phyloP scores from a whole-genome alignment of 2,888 invertebrate genomes.

The Leptinotarsa juncta region DNA sequence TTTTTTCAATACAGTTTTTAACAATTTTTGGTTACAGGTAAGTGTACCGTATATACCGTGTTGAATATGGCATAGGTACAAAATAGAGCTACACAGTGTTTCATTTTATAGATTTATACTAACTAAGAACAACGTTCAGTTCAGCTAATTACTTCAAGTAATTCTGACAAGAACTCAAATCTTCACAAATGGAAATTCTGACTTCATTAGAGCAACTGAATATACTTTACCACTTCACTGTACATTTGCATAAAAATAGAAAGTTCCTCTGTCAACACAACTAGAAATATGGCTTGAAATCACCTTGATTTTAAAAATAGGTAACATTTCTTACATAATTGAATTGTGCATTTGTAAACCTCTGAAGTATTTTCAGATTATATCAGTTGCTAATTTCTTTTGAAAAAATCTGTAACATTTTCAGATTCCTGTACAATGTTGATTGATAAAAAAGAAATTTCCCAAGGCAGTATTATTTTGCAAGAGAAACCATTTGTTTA shows the following conservation, averaged over 20 bases:
- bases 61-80: too few species aligned
- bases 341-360: background rate
- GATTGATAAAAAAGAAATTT: slow-evolving; percentile 65
- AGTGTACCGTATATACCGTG: too few species aligned
- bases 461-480: slow-evolving; percentile 76
- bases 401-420: slow-evolving; percentile 4
- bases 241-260: slow-evolving; percentile 7
- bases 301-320: slow-evolving; percentile 30
- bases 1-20: too few species aligned
- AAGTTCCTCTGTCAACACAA: background rate
- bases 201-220: background rate
- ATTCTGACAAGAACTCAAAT: slow-evolving; percentile 6
- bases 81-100: too few species aligned
- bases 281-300: slow-evolving; percentile 27
- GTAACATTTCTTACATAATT: slow-evolving; percentile 24
- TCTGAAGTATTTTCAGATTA: background rate
- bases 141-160: background rate
- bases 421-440: slow-evolving; percentile 35
- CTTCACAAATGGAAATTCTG: background rate
- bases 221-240: background rate
- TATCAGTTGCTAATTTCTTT: background rate
- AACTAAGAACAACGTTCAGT: background rate
- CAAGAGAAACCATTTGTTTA: slow-evolving; percentile 82
- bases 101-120: too few species aligned
- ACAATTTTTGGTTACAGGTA: too few species aligned